A percentile compares a stretch with the other conserved stretches of the same genome.
These are phyloP conservation scores for Probaryconus sp. DNA, from an alignment of 1,140 invertebrate species.

Conservation along the genomic window DNA sequence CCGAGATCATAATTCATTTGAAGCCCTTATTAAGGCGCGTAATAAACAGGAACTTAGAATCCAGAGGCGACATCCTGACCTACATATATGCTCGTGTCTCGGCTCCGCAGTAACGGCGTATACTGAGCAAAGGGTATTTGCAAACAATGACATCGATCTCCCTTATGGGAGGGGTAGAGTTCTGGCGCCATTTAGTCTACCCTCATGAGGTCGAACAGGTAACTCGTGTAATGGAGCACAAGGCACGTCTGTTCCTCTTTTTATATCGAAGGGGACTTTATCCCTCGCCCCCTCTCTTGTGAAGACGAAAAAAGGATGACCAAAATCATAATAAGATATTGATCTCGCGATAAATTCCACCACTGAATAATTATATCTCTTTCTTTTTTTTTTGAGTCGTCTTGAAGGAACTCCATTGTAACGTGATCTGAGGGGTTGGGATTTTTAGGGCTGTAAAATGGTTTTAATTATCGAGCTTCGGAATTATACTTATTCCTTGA, in stretches of 20 bases:
- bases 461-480: too few species aligned
- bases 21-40: conserved; percentile 23
- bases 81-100: conserved; percentile 38
- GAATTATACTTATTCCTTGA: too few species aligned
- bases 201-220: conserved; percentile 55
- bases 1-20: conserved; percentile 7
- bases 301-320: conserved; percentile 17
- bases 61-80: conserved; percentile 55
- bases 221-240: conserved; percentile 43
- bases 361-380: too few species aligned
- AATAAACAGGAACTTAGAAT: conserved; percentile 38
- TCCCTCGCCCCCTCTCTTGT: conserved; percentile 3
- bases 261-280: conserved; percentile 12
- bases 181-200: conserved; percentile 66
- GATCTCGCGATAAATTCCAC: too few species aligned
- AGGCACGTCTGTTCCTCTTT: conserved; percentile 28
- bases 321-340: too few species aligned
- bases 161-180: conserved; percentile 46
- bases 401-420: too few species aligned
- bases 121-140: conserved; percentile 57
- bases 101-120: conserved; percentile 29
- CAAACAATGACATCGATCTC: conserved; percentile 72
- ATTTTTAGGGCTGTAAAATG: too few species aligned
- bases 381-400: too few species aligned
- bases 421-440: too few species aligned